Base-by-base conservation (phyloP, 2,888 invertebrate species). In the Erpobdella octoculata region DNA sequence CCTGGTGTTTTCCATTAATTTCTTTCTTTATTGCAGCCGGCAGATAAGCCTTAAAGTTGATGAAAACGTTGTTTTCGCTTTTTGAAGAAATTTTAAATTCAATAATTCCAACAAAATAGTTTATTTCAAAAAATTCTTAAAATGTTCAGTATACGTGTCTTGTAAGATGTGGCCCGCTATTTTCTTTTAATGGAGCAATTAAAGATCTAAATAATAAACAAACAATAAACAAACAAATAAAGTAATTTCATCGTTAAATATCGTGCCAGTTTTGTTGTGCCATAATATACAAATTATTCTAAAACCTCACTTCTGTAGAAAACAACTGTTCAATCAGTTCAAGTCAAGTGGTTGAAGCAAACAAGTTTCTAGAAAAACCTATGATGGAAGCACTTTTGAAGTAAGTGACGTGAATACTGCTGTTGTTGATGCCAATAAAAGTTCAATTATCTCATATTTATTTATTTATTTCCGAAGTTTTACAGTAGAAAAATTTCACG, bases 331-430 rank as follows among this genome's bases (percentile, higher is more conserved):
- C 28, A 8, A 53, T 53, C 15, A 53, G 18, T 28, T 21, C 18
- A 6, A 53, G 4, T 53, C 53, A 53, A 53, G 53, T 53, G 53
- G 53, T 25, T 25, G 21, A 53, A 28, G 53, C 21, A 53, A 53
- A 53, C n/a, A 25, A 8, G 8, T 6, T 3, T 28, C 53, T 53
- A 28, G 53, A 53, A n/a, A 53, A 53, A n/a, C 28, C 28, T 28
- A 53, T 53, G 53, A 53, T 53, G 53, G 53, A 53, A 53, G 28
- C 53, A 25, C n/a, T 53, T 21, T 28, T 53, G 6, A 53, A 53
- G 53, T 53, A 53, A 53, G 8, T 41, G 41, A 12, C 18, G 41
- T 12, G 9, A 18, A 41, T 41, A 18, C 9, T 41, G 41, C 9
- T 41, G 41, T 12, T 41, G 41, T 41, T 41, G 41, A 41, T 41